These are phyloP conservation scores for Drosophila carrolli DNA, from an alignment of 1,140 invertebrate species.

Conservation along the genomic window DNA sequence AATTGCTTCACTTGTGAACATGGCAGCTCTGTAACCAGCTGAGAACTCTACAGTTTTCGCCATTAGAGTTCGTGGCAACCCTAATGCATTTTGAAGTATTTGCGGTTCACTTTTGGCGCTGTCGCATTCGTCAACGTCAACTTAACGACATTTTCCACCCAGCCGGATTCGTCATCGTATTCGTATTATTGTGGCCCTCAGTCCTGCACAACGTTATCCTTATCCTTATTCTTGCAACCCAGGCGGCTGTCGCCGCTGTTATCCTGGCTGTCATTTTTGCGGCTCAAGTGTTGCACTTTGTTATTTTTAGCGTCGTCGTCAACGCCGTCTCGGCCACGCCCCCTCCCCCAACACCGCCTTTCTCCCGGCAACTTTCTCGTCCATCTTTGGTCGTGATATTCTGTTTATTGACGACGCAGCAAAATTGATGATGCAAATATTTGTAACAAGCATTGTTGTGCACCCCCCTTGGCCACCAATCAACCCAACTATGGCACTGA, in stretches of 20 bases:
- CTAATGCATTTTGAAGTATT: slow-evolving; percentile 44
- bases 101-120: slow-evolving; percentile 41
- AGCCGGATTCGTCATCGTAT: slow-evolving; percentile 1
- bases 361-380: slow-evolving; percentile 10
- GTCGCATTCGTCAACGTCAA: slow-evolving; percentile 69
- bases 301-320: slow-evolving; percentile 66
- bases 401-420: slow-evolving; percentile 43
- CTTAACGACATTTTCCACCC: slow-evolving; percentile 39
- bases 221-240: slow-evolving; percentile 37
- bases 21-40: slow-evolving; percentile 13
- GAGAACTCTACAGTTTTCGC: not conserved
- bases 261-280: slow-evolving; percentile 65
- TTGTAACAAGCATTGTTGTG: slow-evolving; percentile 30
- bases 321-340: slow-evolving; percentile 6
- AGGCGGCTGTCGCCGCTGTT: slow-evolving; percentile 30
- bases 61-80: slow-evolving; percentile 34
- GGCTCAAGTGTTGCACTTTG: slow-evolving; percentile 70
- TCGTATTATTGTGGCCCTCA: slow-evolving; percentile 10
- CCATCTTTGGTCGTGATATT: slow-evolving; percentile 20
- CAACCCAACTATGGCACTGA: slow-evolving; percentile 2
- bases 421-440: slow-evolving; percentile 67
- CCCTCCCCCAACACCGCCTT: slow-evolving; percentile 8
- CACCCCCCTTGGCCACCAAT: not conserved
- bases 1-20: slow-evolving; percentile 6
- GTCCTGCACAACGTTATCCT: slow-evolving; percentile 12